Evolutionary conservation across 1,140 invertebrate species (phyloP), one percentile per base, ranked within the genome.

Genomic region (Drosophila sp.): DNA sequence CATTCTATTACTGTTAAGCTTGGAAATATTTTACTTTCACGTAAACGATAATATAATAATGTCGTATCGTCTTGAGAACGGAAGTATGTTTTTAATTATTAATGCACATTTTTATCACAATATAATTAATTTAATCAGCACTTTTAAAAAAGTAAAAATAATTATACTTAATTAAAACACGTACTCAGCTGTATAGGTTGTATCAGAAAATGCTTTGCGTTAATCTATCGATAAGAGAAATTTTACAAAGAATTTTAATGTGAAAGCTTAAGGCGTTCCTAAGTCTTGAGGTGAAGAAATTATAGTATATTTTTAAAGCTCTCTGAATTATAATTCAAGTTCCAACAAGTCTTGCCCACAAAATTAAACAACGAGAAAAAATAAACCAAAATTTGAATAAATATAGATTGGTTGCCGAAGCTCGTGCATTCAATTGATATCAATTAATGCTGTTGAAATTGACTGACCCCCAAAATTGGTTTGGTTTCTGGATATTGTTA

Each of bases 181-280:
- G 76, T 76, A 76, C 51, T 34, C 61, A 72, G 36, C 53, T 63
- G 66, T 73, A 65, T 18, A 21, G 43, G 45, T 27, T 77, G 48
- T 72, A 66, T 80, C 76, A 66, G 56, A 76, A 51, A 77, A 63
- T 63, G 41, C 36, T 45, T 48, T 18, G 5, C 36, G 50, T 58
- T 80, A 84, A 73, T 76, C 76, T 46, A 48, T 29, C 41, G 77
- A 86, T 86, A 80, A 76, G 36, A 80, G 34, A 66, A 83, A 72
- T 66, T 57, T 14, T 53, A 76, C 36, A 74, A 77, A 57, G 18
- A 56, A 9, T 27, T 41, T 46, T 13, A 16, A 69, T 50, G 18
- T 46, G 41, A 36, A 38, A 25, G 43, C 32, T 56, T 41, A n/a
- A 41, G 38, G 53, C 56, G 1, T 21, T 21, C 4, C 21, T 4